Evolutionary conservation across 2,797 vertebrate species (phyloP).

Genomic region (Betta splendens): DNA sequence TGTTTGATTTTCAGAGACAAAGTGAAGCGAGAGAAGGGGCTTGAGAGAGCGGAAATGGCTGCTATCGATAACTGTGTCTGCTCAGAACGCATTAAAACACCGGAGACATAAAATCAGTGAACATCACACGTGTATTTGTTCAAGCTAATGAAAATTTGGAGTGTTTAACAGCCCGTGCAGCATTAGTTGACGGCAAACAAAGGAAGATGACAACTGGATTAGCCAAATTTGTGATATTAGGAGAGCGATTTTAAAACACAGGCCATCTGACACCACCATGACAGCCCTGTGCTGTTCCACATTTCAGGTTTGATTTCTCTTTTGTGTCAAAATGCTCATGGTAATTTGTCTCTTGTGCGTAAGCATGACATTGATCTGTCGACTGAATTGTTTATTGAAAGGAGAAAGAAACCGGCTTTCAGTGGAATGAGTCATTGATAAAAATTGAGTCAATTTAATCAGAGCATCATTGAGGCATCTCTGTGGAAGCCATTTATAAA

Average conservation of each 20-base stretch:
- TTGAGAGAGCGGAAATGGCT: constrained; percentile 41
- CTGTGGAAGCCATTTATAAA: constrained; percentile 35
- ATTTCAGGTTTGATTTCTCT: constrained; percentile 3
- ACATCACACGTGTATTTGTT: constrained; percentile 19
- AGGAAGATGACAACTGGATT: constrained; percentile 6
- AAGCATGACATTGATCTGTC: constrained; percentile 35
- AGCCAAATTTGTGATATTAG: neutral
- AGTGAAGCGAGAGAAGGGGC: constrained; percentile 48
- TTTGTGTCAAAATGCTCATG: constrained; percentile 26
- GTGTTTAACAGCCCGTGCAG: constrained; percentile 14
- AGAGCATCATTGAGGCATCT: constrained; percentile 43
- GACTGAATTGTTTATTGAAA: constrained; percentile 37
- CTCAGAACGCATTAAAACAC: constrained; percentile 29
- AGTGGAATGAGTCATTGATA: constrained; percentile 48
- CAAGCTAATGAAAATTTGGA: neutral
- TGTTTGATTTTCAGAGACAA: constrained; percentile 68
- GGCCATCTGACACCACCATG: constrained; percentile 13
- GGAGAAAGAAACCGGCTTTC: constrained; percentile 38
- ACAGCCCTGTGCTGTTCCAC: constrained; percentile 3
- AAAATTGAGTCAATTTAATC: constrained; percentile 41
- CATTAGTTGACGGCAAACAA: constrained; percentile 12
- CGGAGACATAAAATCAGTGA: constrained; percentile 11
- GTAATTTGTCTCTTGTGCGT: constrained; percentile 21
- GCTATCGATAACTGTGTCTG: constrained; percentile 30
- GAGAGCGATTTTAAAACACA: constrained; percentile 25